Conservation (phyloP, 2,888 invertebrate genomes). For the Alsophila aescularia region DNA sequence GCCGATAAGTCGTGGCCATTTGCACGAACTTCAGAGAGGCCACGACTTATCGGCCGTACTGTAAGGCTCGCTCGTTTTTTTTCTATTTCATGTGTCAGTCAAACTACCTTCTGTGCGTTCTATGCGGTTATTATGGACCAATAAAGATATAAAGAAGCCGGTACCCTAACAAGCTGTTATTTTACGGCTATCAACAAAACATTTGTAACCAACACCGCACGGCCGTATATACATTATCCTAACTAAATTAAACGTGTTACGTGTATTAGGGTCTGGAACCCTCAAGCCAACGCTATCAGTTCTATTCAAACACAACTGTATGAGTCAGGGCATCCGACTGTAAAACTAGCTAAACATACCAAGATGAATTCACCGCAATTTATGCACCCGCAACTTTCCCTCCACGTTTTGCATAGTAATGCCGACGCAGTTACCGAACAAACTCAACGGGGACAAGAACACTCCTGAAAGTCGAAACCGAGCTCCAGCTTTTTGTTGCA, state of each 20-base stretch:
- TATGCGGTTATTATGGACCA: slow-evolving; percentile 61
- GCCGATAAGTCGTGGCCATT: too few relatives aligned
- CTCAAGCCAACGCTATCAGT: slow-evolving; percentile 29
- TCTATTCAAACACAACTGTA: slow-evolving; percentile 9
- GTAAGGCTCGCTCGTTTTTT: too few relatives aligned
- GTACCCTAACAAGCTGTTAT: slow-evolving; percentile 65
- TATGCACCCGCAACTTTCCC: slow-evolving; percentile 52
- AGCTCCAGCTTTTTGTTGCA: slow-evolving; percentile 33
- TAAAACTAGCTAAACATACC: slow-evolving; percentile 30
- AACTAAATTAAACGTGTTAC: slow-evolving; percentile 61
- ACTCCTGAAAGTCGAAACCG: slow-evolving; percentile 34
- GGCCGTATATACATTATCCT: slow-evolving; percentile 60
- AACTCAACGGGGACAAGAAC: slow-evolving; percentile 44
- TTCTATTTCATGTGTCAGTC: slow-evolving; percentile 39
- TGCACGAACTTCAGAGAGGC: too few relatives aligned
- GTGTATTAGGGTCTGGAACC: slow-evolving; percentile 44
- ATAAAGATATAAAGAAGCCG: slow-evolving; percentile 65
- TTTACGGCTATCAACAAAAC: slow-evolving; percentile 63
- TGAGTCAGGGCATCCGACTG: slow-evolving; percentile 14
- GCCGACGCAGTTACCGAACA: slow-evolving; percentile 43
- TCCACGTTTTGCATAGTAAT: slow-evolving; percentile 54
- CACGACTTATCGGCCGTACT: too few relatives aligned
- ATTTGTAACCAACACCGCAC: slow-evolving; percentile 62
- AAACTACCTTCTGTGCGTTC: slow-evolving; percentile 50
- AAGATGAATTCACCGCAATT: slow-evolving; percentile 42